Evolutionary conservation across 1,140 invertebrate species (phyloP), one percentile per base, ranked within the genome.

Genomic region (Zaprionus camerounensis): DNA sequence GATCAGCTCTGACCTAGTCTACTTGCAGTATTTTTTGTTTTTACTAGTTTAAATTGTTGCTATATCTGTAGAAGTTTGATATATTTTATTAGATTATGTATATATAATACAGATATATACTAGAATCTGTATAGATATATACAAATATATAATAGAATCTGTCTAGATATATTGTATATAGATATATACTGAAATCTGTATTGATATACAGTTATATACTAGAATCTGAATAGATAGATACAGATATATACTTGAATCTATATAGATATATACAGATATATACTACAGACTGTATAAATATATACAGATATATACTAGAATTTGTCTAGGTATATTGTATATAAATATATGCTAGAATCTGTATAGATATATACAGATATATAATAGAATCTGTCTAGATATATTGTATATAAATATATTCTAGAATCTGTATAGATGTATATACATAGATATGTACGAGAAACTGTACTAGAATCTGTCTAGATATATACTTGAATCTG

Each of bases 61-160:
- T 51, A 51, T 24, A 24, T 51, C 46, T 51, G 46, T 51, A 51
- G 46, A 51, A 51, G 0, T 46, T 46, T 17, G n/a, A 44, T 17
- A n/a, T 44, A 17, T 44, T 3, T 31, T 31, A 11, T 11, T 34
- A 11, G 3, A 34, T 34, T 34, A 31, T 11, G 3, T 34, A 31
- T 31, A 31, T 31, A 31, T 7, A 31, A 28, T 1, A 28, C 6
- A n/a, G 2, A n/a, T 5, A 38, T 38, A 38, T 9, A 13, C 13
- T 38, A 5, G 5, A n/a, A 44, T 17, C 41, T n/a, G 6, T 44
- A 0, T 28, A 7, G 0, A 15, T 38, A 15, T 3, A 36, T 1
- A 20, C 1, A 20, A 1, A 20, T 1, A 20, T 15, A 38, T 28
- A 13, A 3, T 38, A 38, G 4, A n/a, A 44, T 44, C 41, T n/a